Conservation (phyloP, 2,113 vertebrate genomes). For the Notarius quadriscutis region DNA sequence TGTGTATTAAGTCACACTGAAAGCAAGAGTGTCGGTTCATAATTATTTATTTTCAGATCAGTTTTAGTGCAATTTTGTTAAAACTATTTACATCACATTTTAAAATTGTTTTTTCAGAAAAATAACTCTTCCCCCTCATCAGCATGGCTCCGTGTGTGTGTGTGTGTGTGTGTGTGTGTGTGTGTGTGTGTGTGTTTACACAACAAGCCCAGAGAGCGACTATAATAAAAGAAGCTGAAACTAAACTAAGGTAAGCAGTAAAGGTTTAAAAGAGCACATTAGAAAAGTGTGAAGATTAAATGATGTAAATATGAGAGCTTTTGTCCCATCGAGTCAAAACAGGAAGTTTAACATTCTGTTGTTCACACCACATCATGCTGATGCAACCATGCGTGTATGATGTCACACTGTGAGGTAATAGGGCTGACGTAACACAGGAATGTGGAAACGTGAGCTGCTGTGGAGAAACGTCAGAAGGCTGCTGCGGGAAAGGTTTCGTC, state of each 20-base stretch:
- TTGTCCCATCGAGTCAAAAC: background rate
- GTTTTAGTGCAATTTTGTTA: conserved; percentile 44
- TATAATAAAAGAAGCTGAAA: background rate
- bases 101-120: conserved; percentile 21
- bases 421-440: background rate
- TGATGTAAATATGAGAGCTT: background rate
- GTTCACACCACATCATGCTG: background rate
- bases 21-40: background rate
- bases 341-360: background rate
- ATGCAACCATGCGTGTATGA: background rate
- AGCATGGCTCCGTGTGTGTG: background rate
- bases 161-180: background rate
- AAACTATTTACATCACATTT: conserved; percentile 42
- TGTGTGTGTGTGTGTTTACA: background rate
- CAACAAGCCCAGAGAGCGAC: conserved; percentile 36
- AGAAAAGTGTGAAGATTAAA: background rate
- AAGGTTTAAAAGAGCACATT: background rate
- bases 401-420: background rate
- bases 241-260: background rate
- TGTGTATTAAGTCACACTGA: background rate
- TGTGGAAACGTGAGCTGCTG: background rate
- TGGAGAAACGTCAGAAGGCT: background rate
- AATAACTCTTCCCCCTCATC: conserved; percentile 17
- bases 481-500: background rate
- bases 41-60: conserved; percentile 35